A percentile compares a stretch with the other conserved stretches of the same genome.
These are phyloP conservation scores for Procambarus virginalis DNA, from an alignment of 1,140 invertebrate species.

Conservation along the genomic window DNA sequence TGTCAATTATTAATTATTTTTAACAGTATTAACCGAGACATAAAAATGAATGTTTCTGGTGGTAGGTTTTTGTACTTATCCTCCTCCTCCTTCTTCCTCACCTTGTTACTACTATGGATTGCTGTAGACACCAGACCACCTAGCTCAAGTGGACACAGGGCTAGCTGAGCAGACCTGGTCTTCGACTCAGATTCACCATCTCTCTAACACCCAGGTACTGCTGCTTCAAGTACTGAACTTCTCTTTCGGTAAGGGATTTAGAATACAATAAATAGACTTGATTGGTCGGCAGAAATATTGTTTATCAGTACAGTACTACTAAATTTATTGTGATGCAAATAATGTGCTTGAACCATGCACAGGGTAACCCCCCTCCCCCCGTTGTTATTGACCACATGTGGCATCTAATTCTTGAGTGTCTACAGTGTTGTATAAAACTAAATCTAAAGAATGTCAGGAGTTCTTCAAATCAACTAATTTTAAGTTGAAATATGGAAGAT, in stretches of 20 bases:
- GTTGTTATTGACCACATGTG: too few relatives aligned
- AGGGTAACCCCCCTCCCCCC: too few relatives aligned
- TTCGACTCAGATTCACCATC: neutral
- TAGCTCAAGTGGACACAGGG: neutral
- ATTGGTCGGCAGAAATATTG: too few relatives aligned
- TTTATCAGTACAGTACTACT: too few relatives aligned
- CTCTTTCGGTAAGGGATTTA: neutral
- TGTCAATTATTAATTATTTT: too few relatives aligned
- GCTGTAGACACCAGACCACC: neutral
- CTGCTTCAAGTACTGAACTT: neutral
- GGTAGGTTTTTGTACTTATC: neutral
- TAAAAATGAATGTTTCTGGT: neutral
- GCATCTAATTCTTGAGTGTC: too few relatives aligned
- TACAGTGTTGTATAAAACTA: too few relatives aligned
- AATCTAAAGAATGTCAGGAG: too few relatives aligned
- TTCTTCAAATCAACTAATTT: too few relatives aligned
- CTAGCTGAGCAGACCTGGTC: neutral
- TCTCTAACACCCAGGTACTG: constrained; percentile 2
- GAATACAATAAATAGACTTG: neutral
- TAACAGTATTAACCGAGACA: neutral
- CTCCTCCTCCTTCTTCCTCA: neutral
- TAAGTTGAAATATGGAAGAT: too few relatives aligned
- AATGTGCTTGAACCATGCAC: too few relatives aligned
- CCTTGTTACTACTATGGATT: neutral
- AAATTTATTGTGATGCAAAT: too few relatives aligned